Conservation (phyloP, 37 sponge, comb jelly and placozoan species). For the Cliona cf. orientalis region DNA sequence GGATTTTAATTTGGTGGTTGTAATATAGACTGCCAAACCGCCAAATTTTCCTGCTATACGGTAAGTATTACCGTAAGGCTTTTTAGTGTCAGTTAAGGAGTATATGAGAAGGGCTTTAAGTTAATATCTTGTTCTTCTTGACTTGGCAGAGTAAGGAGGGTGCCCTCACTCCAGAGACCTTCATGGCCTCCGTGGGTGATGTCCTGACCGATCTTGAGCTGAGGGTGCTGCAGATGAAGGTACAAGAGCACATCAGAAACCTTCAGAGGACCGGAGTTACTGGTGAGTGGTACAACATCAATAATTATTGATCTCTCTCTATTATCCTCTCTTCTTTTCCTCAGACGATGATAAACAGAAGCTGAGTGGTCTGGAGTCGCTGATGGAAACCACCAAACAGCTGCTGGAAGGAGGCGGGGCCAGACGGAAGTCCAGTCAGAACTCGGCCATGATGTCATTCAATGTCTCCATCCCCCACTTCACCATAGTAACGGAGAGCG, state of each 20-base stretch:
- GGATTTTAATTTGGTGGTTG: no score
- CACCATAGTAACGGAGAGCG: slow-evolving; percentile 21
- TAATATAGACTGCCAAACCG: no score
- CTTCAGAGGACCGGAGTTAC: slow-evolving; percentile 50
- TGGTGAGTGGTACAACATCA: slow-evolving; percentile 7
- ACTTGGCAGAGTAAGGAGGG: slow-evolving; percentile 40
- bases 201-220: slow-evolving; percentile 25
- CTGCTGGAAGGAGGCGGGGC: neutral
- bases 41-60: no score
- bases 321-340: neutral
- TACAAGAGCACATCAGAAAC: slow-evolving; percentile 20
- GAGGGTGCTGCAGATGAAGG: neutral
- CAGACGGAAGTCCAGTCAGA: neutral
- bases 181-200: slow-evolving; percentile 36
- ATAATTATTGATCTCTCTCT: neutral
- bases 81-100: no score
- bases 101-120: no score
- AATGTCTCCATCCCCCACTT: slow-evolving; percentile 6
- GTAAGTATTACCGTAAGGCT: no score
- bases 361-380: slow-evolving; percentile 17
- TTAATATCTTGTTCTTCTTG: neutral
- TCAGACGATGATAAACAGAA: slow-evolving; percentile 23
- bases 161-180: slow-evolving; percentile 46
- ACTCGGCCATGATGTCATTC: slow-evolving; percentile 9
- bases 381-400: slow-evolving; percentile 10